phyloP scores from a whole-genome alignment of 2,797 vertebrate species.

The Pantherophis alleghaniensis region DNA sequence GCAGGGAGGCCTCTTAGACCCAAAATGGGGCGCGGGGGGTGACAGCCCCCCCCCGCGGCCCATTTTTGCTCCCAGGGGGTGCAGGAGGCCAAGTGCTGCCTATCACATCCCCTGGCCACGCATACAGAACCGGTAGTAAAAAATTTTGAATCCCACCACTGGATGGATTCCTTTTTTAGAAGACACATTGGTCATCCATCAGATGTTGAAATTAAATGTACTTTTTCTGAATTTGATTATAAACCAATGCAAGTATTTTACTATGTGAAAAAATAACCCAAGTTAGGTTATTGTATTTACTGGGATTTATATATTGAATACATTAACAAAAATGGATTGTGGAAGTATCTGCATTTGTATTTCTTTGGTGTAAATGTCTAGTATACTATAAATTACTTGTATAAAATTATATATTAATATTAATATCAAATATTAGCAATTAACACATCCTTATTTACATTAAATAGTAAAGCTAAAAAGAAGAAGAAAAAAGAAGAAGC shows the following conservation, averaged over 20 bases:
- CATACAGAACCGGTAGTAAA: too few relatives aligned
- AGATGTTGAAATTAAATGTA: background rate
- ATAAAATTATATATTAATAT: background rate
- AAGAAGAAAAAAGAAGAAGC: constrained; percentile 83
- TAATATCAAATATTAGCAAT: background rate
- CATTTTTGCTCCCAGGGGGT: too few relatives aligned
- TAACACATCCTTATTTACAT: constrained; percentile 18
- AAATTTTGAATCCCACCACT: too few relatives aligned
- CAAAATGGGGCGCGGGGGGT: too few relatives aligned
- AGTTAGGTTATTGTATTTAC: background rate
- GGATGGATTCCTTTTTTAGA: background rate
- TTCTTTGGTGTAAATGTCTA: background rate
- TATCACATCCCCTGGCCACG: too few relatives aligned
- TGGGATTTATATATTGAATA: constrained; percentile 7
- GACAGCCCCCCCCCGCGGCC: too few relatives aligned
- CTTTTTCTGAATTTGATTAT: background rate
- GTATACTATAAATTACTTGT: background rate
- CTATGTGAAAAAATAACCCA: background rate
- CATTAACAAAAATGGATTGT: background rate
- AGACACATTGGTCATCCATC: background rate
- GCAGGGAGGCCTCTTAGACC: too few relatives aligned
- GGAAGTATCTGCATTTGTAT: background rate
- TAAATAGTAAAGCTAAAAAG: constrained; percentile 78
- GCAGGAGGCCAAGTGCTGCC: too few relatives aligned
- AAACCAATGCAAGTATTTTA: background rate